Evolutionary conservation across 2,888 invertebrate genomes (phyloP).

Genomic region (Nymphalis polychloros): DNA sequence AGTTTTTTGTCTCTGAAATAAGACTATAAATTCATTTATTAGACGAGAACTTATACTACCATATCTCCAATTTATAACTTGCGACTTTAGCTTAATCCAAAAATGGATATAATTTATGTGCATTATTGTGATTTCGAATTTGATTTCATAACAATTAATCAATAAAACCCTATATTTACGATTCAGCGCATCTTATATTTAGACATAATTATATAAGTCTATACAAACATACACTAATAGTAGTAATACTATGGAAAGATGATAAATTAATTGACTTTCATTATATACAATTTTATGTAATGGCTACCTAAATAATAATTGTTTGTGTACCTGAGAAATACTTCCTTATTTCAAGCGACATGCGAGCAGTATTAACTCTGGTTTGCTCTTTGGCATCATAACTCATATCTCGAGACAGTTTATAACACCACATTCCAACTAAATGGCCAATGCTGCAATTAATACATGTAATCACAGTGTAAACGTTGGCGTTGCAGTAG

Average conservation of each 20-base stretch:
- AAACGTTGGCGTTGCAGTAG: constrained; percentile 32
- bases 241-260: background rate
- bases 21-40: constrained; percentile 22
- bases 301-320: constrained; percentile 21
- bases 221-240: background rate
- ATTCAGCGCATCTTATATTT: background rate
- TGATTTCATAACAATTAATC: constrained; percentile 7
- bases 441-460: constrained; percentile 38
- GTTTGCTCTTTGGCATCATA: constrained; percentile 42
- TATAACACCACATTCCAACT: constrained; percentile 38
- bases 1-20: constrained; percentile 19
- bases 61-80: constrained; percentile 7
- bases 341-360: constrained; percentile 37
- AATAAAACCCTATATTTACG: too few species aligned
- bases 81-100: constrained; percentile 15
- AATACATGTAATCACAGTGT: constrained; percentile 35
- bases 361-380: constrained; percentile 33
- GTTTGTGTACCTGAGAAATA: constrained; percentile 24
- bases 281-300: constrained; percentile 13
- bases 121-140: constrained; percentile 8
- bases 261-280: constrained; percentile 15
- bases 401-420: constrained; percentile 36
- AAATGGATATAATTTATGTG: constrained; percentile 10
- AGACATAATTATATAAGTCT: background rate
- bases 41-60: constrained; percentile 19